Evolutionary conservation across 2,797 vertebrate genomes (phyloP).

Genomic region (Silurus aristotelis): DNA sequence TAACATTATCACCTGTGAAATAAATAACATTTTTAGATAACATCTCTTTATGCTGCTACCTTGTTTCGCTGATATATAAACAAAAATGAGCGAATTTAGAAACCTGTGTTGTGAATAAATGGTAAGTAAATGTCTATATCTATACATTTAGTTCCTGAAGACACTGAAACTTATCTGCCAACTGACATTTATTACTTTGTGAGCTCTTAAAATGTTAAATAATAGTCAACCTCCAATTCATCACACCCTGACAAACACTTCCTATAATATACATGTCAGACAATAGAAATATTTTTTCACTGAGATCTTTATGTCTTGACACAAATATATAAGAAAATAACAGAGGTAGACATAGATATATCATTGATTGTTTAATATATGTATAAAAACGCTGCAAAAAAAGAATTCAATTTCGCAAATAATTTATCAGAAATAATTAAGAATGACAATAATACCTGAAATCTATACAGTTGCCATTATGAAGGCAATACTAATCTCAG

Average conservation of each 20-base stretch:
- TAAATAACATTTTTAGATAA: too few relatives aligned
- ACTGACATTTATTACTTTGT: background rate
- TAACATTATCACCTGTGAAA: too few relatives aligned
- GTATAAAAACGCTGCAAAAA: constrained; percentile 65
- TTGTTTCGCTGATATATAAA: too few relatives aligned
- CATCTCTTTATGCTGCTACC: too few relatives aligned
- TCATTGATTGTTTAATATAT: constrained; percentile 56
- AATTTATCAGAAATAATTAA: constrained; percentile 75
- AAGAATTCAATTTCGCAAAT: constrained; percentile 65
- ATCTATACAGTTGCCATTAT: constrained; percentile 62
- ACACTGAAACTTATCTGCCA: background rate
- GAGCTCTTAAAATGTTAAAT: background rate
- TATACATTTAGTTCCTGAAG: background rate
- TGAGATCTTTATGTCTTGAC: background rate
- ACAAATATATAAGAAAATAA: background rate
- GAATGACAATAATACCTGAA: constrained; percentile 54
- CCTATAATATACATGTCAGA: background rate
- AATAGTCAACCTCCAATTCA: background rate
- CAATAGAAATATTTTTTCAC: background rate
- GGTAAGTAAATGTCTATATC: too few relatives aligned
- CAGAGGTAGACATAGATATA: constrained; percentile 11
- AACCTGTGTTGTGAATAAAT: too few relatives aligned
- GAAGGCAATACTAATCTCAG: constrained; percentile 54
- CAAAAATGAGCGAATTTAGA: too few relatives aligned
- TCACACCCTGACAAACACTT: background rate